A percentile compares a stretch with the other conserved stretches of the same genome.
These are phyloP conservation scores for Drosophila ustulata DNA, from an alignment of 2,888 invertebrate species.

Conservation along the genomic window DNA sequence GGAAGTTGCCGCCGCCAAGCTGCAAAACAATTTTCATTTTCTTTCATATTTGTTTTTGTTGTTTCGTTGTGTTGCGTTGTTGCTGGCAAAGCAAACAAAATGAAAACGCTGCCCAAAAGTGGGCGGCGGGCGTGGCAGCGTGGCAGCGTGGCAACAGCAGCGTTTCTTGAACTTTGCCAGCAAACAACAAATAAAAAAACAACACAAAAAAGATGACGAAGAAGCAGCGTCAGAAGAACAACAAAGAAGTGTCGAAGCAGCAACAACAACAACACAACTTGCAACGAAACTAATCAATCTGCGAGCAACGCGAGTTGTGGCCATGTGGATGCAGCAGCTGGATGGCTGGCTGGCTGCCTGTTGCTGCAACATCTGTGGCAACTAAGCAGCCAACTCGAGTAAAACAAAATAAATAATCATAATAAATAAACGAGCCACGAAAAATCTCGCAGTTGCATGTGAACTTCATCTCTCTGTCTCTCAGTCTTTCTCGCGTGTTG, in stretches of 20 bases:
- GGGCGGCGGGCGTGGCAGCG: slow-evolving; percentile 63
- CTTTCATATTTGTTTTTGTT: slow-evolving; percentile 1
- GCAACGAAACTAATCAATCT: slow-evolving; percentile 74
- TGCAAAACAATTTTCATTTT: slow-evolving; percentile 9
- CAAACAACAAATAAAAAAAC: slow-evolving; percentile 34
- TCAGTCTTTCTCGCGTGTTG: slow-evolving; percentile 8
- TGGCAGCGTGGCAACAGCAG: slow-evolving; percentile 22
- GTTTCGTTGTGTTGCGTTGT: too few relatives aligned
- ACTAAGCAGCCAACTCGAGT: slow-evolving; percentile 56
- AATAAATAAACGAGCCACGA: slow-evolving; percentile 80
- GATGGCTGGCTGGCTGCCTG: slow-evolving; percentile 52
- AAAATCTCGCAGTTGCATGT: slow-evolving; percentile 77
- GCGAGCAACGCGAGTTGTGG: slow-evolving; percentile 11
- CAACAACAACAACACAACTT: slow-evolving; percentile 45
- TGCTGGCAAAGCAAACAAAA: slow-evolving; percentile 39
- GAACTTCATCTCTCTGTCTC: slow-evolving; percentile 26
- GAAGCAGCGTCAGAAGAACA: slow-evolving; percentile 6
- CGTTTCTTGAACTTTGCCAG: slow-evolving; percentile 68
- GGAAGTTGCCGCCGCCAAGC: not conserved
- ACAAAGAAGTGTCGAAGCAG: slow-evolving; percentile 39
- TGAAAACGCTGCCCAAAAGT: slow-evolving; percentile 41
- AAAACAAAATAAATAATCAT: slow-evolving; percentile 80
- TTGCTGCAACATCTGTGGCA: slow-evolving; percentile 67
- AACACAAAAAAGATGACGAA: slow-evolving; percentile 13
- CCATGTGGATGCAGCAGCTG: slow-evolving; percentile 43